Base-by-base conservation (phyloP, 2,888 invertebrate species). In the Troides aeacus region DNA sequence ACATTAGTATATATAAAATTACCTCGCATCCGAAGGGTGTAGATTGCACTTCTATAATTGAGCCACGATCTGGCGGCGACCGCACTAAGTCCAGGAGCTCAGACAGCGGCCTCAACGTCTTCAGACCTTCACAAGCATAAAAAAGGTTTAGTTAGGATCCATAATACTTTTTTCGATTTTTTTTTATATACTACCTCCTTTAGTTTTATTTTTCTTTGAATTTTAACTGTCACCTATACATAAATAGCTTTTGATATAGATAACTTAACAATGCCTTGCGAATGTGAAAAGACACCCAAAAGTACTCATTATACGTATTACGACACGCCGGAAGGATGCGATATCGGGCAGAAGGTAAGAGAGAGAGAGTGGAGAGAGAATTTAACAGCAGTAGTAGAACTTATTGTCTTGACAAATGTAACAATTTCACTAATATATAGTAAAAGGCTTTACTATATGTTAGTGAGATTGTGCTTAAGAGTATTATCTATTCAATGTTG, bases 1-100 rank as follows among this genome's bases (percentile, higher is more conserved):
- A 30, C 30, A 30, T 30, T 30, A 30, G 30, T 30, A 30, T 30
- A 30, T 30, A 30, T 3, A 30, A 30, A 30, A 30, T 39, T 73
- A 70, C 92, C 81, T 92, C 92, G 69, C 90, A 91, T 4, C 92
- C 92, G 70, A 92, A 92, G 0, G 92, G 92, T 0, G 92, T 92
- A 1, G 92, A 92, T 73, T 91, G 89, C 0, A 92, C 85, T 75
- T 90, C 87, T 0, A 92, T 73, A 0, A 78, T 78, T 0, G 88
- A 83, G 0, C 92, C 92, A 59, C 92, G 78, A 4, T 81, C 86
- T 0, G 92, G 87, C 0, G 92, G 85, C 0, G 88, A 80, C 4
- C 81, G 77, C 36, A 91, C 92, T 69, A 88, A 73, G 64, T 92
- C 92, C 39, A 89, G 75, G 18, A 92, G 76, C 59, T 86, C 89